Base-by-base conservation (phyloP, 2,113 vertebrate species). In the Oceanites oceanicus region DNA sequence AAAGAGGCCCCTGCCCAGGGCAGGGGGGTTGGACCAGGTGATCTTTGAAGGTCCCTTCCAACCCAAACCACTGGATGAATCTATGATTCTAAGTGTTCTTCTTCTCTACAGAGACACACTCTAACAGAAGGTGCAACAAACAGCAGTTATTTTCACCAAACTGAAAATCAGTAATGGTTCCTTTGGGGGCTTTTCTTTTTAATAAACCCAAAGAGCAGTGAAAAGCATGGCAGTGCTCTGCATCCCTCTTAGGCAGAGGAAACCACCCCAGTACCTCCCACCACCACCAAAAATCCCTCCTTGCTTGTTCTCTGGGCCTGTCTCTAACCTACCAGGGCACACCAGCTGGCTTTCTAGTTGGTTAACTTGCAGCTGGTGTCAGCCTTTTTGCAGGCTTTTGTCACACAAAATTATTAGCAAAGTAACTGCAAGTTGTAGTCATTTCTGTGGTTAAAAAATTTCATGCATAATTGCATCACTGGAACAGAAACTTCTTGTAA, bases 231-330 rank as follows among this genome's bases (percentile, higher is more conserved):
- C 42, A 58, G 11, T 44, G 18, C 44, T 91, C 45, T 86, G 18
- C 56, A 27, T 10, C 8, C 5, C 8, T 67, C 38, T 40, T 34
- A 4, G 4, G 36, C 34, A 52, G 21, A 61, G 30, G 11, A 80
- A 91, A 22, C 4, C n/a, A 17, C 23, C 75, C 26, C 14, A 21
- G 10, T 52, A 29, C 18, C n/a, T 61, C 2, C 29, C 0, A 1
- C 25, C 15, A 50, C 44, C 44, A 34, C 19, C 32, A 45, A 47
- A 72, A 85, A 18, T 8, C 21, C 38, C 19, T 79, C 52, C 21
- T 49, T 66, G 23, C 17, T 66, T 38, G 10, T n/a, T 76, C 26
- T 53, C 34, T 59, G 49, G n/a, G 10, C 13, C 36, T 50, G 40
- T 7, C 47, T 71, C 32, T 47, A n/a, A 59, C 25, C 13, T 45